Evolutionary conservation across 1,140 invertebrate genomes (phyloP), one percentile per base, ranked within the genome.

Genomic region (Cotesia vestalis): DNA sequence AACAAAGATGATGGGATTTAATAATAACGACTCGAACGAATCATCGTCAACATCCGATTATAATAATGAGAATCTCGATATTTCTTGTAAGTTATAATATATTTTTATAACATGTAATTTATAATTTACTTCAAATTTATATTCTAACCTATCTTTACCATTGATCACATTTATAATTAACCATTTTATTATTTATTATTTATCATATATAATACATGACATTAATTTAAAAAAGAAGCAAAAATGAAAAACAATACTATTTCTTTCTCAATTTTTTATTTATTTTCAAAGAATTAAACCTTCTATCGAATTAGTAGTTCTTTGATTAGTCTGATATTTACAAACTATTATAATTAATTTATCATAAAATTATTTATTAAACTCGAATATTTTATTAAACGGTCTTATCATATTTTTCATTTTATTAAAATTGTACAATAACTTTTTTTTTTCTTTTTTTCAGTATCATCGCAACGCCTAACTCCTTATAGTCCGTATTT

Each of bases 401-500:
- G 12, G 12, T 8, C 14, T 62, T 3, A 71, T 66, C 27, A 72
- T 8, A 46, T 60, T 27, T 27, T 2, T 27, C 1, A 27, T 27
- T 27, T 27, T 27, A 27, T 27, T 1, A 27, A 27, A 27, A 27
- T 27, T 27, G 27, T 27, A 27, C 27, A 17, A 72, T 46, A 71
- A 8, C 52, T 66, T 59, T 9, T 66, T 59, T 40, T 40, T 67
- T 71, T 73, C 69, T 73, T 69, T 66, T 75, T 82, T 77, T 9
- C 68, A 87, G 85, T 84, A 38, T 78, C 78, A 20, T 80, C 83
- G 74, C 82, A 81, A 74, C 83, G 80, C 64, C 79, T 83, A 73
- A 79, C 88, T 34, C 89, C 89, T 12, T 85, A 96, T 20, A 97
- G 95, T 73, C 96, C 96, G 3, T 98, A 97, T 84, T 88, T 98